phyloP scores from a whole-genome alignment of 2,797 vertebrate genomes.

The Tenualosa thibaudeaui region DNA sequence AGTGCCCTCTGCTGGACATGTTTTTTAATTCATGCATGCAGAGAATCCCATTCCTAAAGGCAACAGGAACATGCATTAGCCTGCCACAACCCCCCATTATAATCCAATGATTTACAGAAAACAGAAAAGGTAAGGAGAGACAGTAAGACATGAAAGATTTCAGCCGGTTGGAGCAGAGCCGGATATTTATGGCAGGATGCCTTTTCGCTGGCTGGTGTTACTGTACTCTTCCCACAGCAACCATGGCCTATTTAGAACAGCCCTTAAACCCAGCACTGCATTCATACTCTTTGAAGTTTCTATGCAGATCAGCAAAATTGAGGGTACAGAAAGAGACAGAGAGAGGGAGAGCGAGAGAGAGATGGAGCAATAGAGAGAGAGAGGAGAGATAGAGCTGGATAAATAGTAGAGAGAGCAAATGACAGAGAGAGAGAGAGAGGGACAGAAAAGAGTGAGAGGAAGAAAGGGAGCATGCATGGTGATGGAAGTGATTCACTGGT shows the following conservation, averaged over 20 bases:
- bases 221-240: not conserved
- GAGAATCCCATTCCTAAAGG: not conserved
- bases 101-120: too few relatives aligned
- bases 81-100: not conserved
- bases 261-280: not conserved
- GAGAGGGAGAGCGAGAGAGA: not conserved
- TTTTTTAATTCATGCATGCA: not conserved
- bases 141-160: not conserved
- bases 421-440: not conserved
- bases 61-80: not conserved
- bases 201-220: not conserved
- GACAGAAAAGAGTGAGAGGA: too few relatives aligned
- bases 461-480: too few relatives aligned
- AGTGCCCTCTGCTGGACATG: not conserved
- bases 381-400: not conserved
- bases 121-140: not conserved
- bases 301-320: conserved; percentile 11
- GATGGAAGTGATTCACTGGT: not conserved
- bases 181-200: not conserved
- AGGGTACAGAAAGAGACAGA: not conserved
- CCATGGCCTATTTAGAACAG: conserved; percentile 24
- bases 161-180: not conserved
- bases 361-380: not conserved
- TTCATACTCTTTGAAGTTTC: conserved; percentile 9
- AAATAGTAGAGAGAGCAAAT: not conserved